These are phyloP conservation scores for Tribolium freemani DNA, from an alignment of 2,888 invertebrate genomes.

Conservation along the genomic window DNA sequence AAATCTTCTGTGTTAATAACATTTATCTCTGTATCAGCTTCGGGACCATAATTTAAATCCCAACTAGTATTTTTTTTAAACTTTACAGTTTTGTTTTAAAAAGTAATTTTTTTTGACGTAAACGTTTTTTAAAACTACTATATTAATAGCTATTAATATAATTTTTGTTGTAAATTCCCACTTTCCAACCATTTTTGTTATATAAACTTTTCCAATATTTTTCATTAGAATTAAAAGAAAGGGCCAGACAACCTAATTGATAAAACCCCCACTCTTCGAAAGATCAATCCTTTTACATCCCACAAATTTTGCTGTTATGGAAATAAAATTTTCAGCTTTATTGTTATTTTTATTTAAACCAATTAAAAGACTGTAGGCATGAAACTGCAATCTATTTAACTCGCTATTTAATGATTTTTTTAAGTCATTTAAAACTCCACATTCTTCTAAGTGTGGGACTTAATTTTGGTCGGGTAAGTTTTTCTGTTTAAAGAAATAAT, in stretches of 20 bases:
- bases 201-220: neutral
- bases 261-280: neutral
- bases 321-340: neutral
- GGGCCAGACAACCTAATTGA: neutral
- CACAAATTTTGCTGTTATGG: neutral
- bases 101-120: neutral
- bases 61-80: neutral
- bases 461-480: neutral
- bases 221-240: neutral
- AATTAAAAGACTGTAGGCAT: neutral
- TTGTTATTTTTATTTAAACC: neutral
- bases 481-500: neutral
- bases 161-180: neutral
- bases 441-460: neutral
- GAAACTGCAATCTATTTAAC: neutral
- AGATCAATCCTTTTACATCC: neutral
- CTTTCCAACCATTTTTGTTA: neutral
- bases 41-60: neutral
- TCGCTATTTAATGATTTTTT: too few relatives aligned
- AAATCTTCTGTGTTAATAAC: neutral
- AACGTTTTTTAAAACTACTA: neutral
- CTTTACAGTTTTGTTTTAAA: neutral
- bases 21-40: neutral
- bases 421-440: neutral
- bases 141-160: neutral